A percentile compares a stretch with the other conserved stretches of the same genome.
Evolutionary conservation across 1,140 invertebrate species (phyloP).

Genomic region (Heliconius hewitsoni): DNA sequence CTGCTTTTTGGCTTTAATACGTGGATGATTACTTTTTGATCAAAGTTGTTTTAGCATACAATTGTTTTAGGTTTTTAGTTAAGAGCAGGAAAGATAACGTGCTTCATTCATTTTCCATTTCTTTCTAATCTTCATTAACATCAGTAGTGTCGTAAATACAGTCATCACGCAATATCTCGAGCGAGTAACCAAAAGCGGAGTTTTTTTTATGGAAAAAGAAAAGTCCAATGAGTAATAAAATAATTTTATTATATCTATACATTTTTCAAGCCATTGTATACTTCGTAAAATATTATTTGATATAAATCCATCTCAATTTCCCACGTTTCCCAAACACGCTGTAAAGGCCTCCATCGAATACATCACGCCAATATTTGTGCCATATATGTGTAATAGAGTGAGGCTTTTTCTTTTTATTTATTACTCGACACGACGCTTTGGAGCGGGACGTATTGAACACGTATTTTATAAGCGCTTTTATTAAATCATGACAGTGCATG

Average conservation of each 20-base stretch:
- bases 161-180: no score
- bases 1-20: no score
- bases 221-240: background rate
- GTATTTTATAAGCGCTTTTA: constrained; percentile 17
- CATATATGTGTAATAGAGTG: constrained; percentile 33
- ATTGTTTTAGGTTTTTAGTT: no score
- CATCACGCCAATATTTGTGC: constrained; percentile 35
- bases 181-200: no score
- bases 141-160: no score
- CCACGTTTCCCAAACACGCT: constrained; percentile 29
- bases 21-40: no score
- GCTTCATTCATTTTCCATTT: no score
- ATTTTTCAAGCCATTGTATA: background rate
- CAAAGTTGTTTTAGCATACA: no score
- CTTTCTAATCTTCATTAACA: no score
- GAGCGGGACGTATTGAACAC: constrained; percentile 14
- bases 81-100: no score
- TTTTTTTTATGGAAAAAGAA: background rate
- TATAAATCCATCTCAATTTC: constrained; percentile 15
- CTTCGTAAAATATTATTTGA: background rate
- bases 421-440: constrained; percentile 22
- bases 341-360: constrained; percentile 31
- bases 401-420: constrained; percentile 28
- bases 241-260: background rate
- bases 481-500: constrained; percentile 10